Percentiles rank a stretch among this genome's conserved stretches.
Evolutionary conservation across 2,797 vertebrate genomes (phyloP).

Genomic region (Clarias laeviceps): DNA sequence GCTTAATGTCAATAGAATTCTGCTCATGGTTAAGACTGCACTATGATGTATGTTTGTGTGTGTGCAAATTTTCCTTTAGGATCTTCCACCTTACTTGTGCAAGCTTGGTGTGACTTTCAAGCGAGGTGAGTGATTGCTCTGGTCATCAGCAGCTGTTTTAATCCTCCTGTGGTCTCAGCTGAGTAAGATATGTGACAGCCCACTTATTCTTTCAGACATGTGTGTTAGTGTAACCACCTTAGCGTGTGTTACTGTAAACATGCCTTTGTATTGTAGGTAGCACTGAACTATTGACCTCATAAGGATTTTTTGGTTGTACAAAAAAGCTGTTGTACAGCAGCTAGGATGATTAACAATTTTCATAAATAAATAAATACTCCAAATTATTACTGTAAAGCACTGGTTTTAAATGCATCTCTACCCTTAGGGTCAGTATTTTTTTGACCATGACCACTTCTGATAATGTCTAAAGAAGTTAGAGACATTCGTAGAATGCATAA

Average conservation of each 20-base stretch:
- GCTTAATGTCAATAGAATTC: neutral
- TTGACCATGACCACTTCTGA: neutral
- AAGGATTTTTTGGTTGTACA: neutral
- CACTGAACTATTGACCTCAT: neutral
- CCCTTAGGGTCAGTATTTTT: neutral
- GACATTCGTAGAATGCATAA: neutral
- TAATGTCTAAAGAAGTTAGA: neutral
- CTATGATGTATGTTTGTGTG: neutral
- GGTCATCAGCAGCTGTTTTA: conserved; percentile 1
- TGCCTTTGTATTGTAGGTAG: neutral
- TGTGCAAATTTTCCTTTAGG: conserved; percentile 70
- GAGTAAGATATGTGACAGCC: conserved; percentile 9
- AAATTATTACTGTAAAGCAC: neutral
- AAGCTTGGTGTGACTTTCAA: conserved; percentile 92
- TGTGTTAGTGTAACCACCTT: neutral
- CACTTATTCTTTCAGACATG: neutral
- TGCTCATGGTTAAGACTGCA: neutral
- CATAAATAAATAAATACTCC: neutral
- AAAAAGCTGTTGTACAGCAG: neutral
- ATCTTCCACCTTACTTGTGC: conserved; percentile 90
- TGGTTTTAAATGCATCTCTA: neutral
- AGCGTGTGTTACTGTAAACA: neutral
- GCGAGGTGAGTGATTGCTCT: conserved; percentile 80
- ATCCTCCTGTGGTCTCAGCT: conserved; percentile 4
- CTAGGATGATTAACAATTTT: neutral